Evolutionary conservation across 2,797 vertebrate genomes (phyloP), one percentile per base, ranked within the genome.

Genomic region (Myotis daubentonii): DNA sequence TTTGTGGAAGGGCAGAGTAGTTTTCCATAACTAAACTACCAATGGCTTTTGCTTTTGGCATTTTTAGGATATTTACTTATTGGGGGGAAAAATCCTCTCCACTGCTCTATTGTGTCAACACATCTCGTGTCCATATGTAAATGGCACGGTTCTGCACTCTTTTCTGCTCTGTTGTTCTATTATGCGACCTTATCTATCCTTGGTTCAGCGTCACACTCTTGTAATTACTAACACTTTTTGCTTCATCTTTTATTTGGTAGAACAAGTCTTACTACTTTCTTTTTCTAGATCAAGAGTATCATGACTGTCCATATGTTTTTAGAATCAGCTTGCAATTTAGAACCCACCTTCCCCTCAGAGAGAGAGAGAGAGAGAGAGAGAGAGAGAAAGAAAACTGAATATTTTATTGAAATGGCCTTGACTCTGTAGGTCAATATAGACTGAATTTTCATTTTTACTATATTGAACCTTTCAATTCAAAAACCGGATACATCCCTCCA

Each of bases 21-120:
- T 87, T 94, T 71, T 75, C 68, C 47, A 19, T 75, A 79, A 78
- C 38, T 71, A 74, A 72, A 60, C 17, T 15, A 88, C 36, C 62
- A 76, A 19, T 84, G 55, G 16, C 68, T 85, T 88, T 89, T 68
- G 23, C 55, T 93, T 90, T 87, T 38, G 65, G 10, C 33, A 81
- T 81, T 91, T 94, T 75, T 44, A 65, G 33, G 15, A 38, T 88
- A 81, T 93, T 76, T 71, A 94, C 38, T 53, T 33, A 25, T 13
- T 71, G 25, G 20, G 5, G 78, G 76, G n/a, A 1, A 16, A 12
- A 6, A 17, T 3, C 47, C 20, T 92, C 2, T 30, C n/a, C 23
- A 33, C 6, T 33, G 6, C 65, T 60, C 33, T 44, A 0, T 47
- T 51, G 5, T 74, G 65, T 38, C 4, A 13, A 0, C 66, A 38